Base-by-base conservation (phyloP, 2,888 invertebrate species). In the Andricus quercusramuli region DNA sequence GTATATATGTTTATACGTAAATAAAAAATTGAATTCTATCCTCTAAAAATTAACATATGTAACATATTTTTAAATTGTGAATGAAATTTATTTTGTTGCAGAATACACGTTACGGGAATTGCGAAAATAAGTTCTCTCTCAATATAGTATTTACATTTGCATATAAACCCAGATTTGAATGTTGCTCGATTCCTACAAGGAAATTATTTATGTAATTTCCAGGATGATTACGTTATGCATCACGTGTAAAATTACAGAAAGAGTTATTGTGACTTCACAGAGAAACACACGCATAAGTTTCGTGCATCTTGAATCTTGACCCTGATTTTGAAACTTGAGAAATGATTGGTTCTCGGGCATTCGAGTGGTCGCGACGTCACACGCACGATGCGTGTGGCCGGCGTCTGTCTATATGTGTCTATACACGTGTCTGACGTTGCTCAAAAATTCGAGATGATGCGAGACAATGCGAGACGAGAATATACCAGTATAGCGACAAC, bases 381-480 rank as follows among this genome's bases (percentile, higher is more conserved):
- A 62, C 25, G 25, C 68, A 47, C 68, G 25, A 68, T 47, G 68
- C 44, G 47, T 68, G 68, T 22, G 47, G 44, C 25, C 44, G 68
- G 41, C 47, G 4, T 47, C 47, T 41, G 9, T 37, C 37, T 37
- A 37, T 37, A 37, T 3, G 9, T 22, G 13, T 37, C 41, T 44
- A 68, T 44, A 44, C 68, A 68, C 68, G 68, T 68, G 68, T 47
- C 44, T 44, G 22, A 68, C 25, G 67, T 66, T 41, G 64, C 17
- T 17, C 41, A 44, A 68, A 25, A 68, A 68, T 44, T 68, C 44
- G 1, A 6, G 13, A 25, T 1, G 25, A 25, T 25, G 25, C 25
- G 1, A 25, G 13, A 25, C 25, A 1, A 25, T 25, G 25, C 25
- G 1, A 25, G 13, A 37, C 3, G 22, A 13, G 22, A 41, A 22